These are phyloP conservation scores for Allygus modestus DNA, from an alignment of 2,888 invertebrate species.

Conservation along the genomic window DNA sequence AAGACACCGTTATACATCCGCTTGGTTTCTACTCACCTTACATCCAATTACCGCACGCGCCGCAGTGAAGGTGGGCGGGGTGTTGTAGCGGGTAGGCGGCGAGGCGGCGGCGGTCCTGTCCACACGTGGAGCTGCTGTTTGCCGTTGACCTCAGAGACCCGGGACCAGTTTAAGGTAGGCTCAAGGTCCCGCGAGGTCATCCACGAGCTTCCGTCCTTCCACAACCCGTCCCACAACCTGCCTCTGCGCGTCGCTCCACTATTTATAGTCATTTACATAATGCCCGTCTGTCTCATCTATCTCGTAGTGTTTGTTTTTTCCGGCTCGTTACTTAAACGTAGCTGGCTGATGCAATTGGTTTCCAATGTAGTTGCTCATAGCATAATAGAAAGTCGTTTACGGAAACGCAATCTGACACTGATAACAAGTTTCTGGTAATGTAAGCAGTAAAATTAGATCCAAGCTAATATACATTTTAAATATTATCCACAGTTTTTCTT, in stretches of 20 bases:
- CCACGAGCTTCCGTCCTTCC: slow-evolving; percentile 40
- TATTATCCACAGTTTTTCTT: too few relatives aligned
- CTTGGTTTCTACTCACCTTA: too few relatives aligned
- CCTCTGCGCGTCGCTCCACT: too few relatives aligned
- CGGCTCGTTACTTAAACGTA: neutral
- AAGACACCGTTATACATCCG: too few relatives aligned
- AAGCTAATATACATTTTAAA: too few relatives aligned
- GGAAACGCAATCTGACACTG: too few relatives aligned
- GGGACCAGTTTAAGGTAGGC: slow-evolving; percentile 9
- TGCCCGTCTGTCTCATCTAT: neutral
- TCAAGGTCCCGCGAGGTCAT: slow-evolving; percentile 26
- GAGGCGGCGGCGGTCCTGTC: neutral
- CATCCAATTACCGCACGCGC: too few relatives aligned
- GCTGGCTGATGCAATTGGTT: neutral
- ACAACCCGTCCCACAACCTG: neutral
- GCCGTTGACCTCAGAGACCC: slow-evolving; percentile 22
- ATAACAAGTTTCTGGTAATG: too few relatives aligned
- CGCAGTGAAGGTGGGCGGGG: neutral
- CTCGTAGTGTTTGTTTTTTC: neutral
- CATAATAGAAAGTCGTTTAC: too few relatives aligned
- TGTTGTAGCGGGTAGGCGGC: neutral
- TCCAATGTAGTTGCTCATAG: too few relatives aligned
- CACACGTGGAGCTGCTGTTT: too few relatives aligned
- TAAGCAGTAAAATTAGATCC: too few relatives aligned
- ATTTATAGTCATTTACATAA: slow-evolving; percentile 13